Evolutionary conservation across 1,140 invertebrate genomes (phyloP).

Genomic region (Brachionus sp.): DNA sequence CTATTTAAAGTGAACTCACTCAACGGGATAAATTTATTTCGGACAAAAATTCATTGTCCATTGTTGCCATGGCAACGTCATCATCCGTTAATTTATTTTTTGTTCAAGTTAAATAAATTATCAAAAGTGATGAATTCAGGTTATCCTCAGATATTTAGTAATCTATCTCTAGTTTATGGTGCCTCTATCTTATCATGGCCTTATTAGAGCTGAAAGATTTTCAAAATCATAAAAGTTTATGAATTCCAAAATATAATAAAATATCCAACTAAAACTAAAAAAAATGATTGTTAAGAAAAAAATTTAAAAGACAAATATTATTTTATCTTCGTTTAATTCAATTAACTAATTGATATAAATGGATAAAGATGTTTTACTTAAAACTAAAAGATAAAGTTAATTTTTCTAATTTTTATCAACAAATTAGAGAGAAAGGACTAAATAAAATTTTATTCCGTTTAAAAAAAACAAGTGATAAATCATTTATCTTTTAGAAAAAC

Average conservation of each 20-base stretch:
- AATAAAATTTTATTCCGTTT: neutral
- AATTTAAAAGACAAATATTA: constrained; percentile 30
- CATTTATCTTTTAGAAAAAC: constrained; percentile 26
- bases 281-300: neutral
- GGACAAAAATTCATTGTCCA: neutral
- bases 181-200: constrained; percentile 17
- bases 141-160: neutral
- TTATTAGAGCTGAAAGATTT: neutral
- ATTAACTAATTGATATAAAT: constrained; percentile 34
- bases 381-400: constrained; percentile 1
- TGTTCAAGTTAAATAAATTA: neutral
- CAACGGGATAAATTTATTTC: neutral
- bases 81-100: neutral
- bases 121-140: constrained; percentile 6
- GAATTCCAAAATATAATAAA: neutral
- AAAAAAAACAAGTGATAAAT: constrained; percentile 5
- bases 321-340: constrained; percentile 19
- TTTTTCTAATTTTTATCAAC: neutral
- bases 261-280: neutral
- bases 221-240: constrained; percentile 36
- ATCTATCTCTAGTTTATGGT: constrained; percentile 11
- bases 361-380: neutral
- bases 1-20: neutral
- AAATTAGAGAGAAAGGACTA: neutral
- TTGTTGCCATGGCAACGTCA: neutral